Percentiles rank a stretch among this genome's conserved stretches.
phyloP scores from a whole-genome alignment of 2,888 invertebrate species.

The Melitaea athalia region DNA sequence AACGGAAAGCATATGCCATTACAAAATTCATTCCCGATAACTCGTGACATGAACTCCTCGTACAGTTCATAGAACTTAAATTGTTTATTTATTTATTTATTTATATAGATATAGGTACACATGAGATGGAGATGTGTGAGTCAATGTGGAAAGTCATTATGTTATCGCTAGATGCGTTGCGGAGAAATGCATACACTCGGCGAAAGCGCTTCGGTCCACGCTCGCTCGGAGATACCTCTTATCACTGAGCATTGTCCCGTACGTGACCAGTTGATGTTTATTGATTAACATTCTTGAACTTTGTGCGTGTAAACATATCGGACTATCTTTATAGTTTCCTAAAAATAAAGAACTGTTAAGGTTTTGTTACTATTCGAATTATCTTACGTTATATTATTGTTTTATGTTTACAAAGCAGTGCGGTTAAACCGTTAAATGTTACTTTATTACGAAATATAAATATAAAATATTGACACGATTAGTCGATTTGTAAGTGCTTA shows the following conservation, averaged over 20 bases:
- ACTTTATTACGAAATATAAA: neutral
- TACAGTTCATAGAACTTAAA: slow-evolving; percentile 76
- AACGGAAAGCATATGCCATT: slow-evolving; percentile 69
- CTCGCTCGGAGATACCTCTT: slow-evolving; percentile 51
- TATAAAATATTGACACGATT: neutral
- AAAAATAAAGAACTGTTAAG: slow-evolving; percentile 40
- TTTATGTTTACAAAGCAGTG: slow-evolving; percentile 4
- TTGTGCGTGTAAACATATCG: slow-evolving; percentile 56
- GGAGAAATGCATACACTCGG: slow-evolving; percentile 64
- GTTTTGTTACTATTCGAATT: slow-evolving; percentile 20
- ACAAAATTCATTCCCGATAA: slow-evolving; percentile 74
- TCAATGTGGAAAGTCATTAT: slow-evolving; percentile 74
- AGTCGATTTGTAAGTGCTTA: neutral
- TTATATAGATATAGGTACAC: slow-evolving; percentile 56
- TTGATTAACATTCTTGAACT: slow-evolving; percentile 70
- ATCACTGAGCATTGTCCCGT: slow-evolving; percentile 61
- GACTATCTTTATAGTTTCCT: slow-evolving; percentile 44
- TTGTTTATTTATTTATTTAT: slow-evolving; percentile 53
- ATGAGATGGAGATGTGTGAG: slow-evolving; percentile 60
- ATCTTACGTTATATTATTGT: neutral
- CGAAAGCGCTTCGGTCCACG: slow-evolving; percentile 49
- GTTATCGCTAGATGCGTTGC: slow-evolving; percentile 65
- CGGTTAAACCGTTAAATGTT: slow-evolving; percentile 6
- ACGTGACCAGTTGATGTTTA: slow-evolving; percentile 54
- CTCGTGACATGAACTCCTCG: slow-evolving; percentile 69